Conservation (phyloP, 2,797 vertebrate species). For the Coreius guichenoti region DNA sequence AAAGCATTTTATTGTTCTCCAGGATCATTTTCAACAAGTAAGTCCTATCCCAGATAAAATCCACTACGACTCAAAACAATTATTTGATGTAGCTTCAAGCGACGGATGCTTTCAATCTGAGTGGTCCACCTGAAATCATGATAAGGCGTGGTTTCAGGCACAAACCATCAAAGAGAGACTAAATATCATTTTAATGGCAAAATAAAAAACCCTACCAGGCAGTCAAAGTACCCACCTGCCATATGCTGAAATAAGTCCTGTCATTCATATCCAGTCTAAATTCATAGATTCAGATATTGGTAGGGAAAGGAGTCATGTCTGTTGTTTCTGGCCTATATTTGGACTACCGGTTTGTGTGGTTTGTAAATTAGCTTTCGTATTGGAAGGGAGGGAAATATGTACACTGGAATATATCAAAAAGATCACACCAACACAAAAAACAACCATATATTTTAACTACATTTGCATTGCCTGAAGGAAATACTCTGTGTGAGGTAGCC, state of each 20-base stretch:
- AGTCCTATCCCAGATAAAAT: conserved; percentile 73
- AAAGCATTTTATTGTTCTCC: conserved; percentile 62
- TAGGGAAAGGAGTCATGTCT: conserved; percentile 6
- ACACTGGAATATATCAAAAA: neutral
- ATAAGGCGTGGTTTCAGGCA: conserved; percentile 74
- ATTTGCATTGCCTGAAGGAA: neutral
- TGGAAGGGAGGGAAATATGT: neutral
- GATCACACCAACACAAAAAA: neutral
- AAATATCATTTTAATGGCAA: conserved; percentile 82
- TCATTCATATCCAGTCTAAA: conserved; percentile 73
- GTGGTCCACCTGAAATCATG: conserved; percentile 72
- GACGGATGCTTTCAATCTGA: conserved; percentile 72
- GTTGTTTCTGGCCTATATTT: conserved; percentile 23
- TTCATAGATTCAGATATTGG: conserved; percentile 45
- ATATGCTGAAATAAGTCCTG: conserved; percentile 75
- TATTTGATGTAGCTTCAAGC: conserved; percentile 77
- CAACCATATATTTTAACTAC: neutral
- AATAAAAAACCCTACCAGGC: conserved; percentile 66
- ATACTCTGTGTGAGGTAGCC: neutral
- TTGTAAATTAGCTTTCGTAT: conserved; percentile 22
- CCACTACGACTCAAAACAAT: conserved; percentile 76
- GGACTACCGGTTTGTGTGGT: neutral
- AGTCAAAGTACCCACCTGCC: conserved; percentile 75
- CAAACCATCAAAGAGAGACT: conserved; percentile 76
- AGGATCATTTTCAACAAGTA: conserved; percentile 72